A percentile compares a stretch with the other conserved stretches of the same genome.
phyloP scores from a whole-genome alignment of 2,888 invertebrate genomes.

The Hyposoter dolosus region DNA sequence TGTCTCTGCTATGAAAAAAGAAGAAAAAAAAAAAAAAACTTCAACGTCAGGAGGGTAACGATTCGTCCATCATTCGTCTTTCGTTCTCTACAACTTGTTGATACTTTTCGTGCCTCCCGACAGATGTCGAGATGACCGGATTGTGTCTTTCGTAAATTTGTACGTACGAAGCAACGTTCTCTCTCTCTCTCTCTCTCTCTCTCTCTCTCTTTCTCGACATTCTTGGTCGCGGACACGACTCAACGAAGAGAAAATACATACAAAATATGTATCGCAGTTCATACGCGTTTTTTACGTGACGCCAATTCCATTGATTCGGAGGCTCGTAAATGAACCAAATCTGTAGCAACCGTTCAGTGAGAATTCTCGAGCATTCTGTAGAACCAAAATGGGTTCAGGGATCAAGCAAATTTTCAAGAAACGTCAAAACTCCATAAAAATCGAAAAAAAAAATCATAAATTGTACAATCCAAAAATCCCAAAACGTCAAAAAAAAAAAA shows the following conservation, averaged over 20 bases:
- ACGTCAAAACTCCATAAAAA: not conserved
- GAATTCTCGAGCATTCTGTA: not conserved
- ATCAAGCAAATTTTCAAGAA: not conserved
- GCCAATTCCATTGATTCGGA: conserved; percentile 7
- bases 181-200: not conserved
- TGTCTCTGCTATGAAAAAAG: not conserved
- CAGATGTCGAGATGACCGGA: conserved; percentile 26
- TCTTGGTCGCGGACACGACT: not conserved
- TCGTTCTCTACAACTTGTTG: conserved; percentile 48
- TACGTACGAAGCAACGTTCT: not conserved
- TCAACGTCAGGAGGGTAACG: not conserved
- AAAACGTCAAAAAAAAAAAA: too few species aligned
- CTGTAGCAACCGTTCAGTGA: too few species aligned
- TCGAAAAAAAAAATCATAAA: not conserved
- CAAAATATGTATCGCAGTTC: not conserved
- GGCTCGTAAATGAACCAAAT: not conserved
- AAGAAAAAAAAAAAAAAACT: conserved; percentile 3
- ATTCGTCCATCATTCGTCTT: conserved; percentile 19
- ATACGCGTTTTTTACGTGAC: conserved; percentile 6
- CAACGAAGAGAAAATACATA: not conserved
- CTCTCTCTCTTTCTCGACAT: not conserved
- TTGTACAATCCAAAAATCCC: too few species aligned
- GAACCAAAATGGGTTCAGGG: too few species aligned
- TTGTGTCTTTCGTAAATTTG: conserved; percentile 40
- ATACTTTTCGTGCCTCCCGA: conserved; percentile 15